Percentiles rank a stretch among this genome's conserved stretches.
Evolutionary conservation across 2,888 invertebrate genomes (phyloP).

Genomic region (Lobophora halterata): DNA sequence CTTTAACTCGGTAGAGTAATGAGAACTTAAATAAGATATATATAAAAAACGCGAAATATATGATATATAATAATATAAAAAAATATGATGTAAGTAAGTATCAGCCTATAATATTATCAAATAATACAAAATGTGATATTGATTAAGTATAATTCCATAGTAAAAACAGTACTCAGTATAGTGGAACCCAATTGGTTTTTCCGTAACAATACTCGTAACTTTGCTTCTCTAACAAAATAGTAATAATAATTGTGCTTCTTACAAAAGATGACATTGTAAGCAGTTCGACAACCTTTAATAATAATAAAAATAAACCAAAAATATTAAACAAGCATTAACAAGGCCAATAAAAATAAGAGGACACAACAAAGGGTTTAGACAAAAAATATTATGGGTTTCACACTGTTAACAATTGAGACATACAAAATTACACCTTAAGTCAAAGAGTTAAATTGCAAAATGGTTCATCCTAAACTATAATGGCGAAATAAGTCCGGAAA

Average conservation of each 20-base stretch:
- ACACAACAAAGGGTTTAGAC: slow-evolving; percentile 22
- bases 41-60: too few species aligned
- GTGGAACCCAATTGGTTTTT: too few species aligned
- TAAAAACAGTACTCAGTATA: too few species aligned
- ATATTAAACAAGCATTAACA: slow-evolving; percentile 40
- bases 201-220: too few species aligned
- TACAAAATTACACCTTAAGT: not conserved
- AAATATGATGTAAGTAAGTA: too few species aligned
- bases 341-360: slow-evolving; percentile 32
- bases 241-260: slow-evolving; percentile 10
- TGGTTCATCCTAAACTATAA: not conserved
- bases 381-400: slow-evolving; percentile 16
- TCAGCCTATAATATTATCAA: too few species aligned
- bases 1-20: slow-evolving; percentile 12
- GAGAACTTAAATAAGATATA: slow-evolving; percentile 13
- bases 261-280: slow-evolving; percentile 39
- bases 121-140: too few species aligned
- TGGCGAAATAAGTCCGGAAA: slow-evolving; percentile 12
- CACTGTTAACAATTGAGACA: slow-evolving; percentile 3
- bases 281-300: slow-evolving; percentile 41
- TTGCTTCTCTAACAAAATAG: too few species aligned
- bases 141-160: too few species aligned
- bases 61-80: too few species aligned
- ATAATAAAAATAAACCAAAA: too few species aligned
- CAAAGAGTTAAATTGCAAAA: not conserved